Percentiles rank a stretch among this genome's conserved stretches.
These are phyloP conservation scores for Arrhopalites spinosus DNA, from an alignment of 2,888 invertebrate species.

Conservation along the genomic window DNA sequence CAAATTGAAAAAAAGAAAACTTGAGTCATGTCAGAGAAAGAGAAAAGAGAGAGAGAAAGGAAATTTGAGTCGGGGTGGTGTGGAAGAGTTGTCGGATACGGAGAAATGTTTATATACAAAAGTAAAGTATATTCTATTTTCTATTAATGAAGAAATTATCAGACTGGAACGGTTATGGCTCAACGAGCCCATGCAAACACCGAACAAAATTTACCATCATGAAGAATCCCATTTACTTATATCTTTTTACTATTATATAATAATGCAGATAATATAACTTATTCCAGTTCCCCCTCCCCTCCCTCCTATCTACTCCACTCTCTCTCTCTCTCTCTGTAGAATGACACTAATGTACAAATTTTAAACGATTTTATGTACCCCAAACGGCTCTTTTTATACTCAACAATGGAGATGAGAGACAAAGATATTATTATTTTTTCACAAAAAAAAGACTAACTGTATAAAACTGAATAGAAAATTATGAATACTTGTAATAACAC, in stretches of 20 bases:
- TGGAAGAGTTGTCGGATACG: not conserved
- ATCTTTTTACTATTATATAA: not conserved
- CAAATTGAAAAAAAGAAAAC: no score
- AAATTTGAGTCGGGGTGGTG: not conserved
- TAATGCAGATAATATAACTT: not conserved
- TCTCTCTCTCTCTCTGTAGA: not conserved
- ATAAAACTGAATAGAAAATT: no score
- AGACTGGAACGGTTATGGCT: not conserved
- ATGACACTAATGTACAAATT: no score
- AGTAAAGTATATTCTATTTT: not conserved
- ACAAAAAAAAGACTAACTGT: no score
- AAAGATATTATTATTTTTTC: no score
- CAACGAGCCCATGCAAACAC: not conserved
- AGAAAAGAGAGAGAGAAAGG: conserved; percentile 2
- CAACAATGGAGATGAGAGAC: no score
- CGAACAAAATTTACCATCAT: not conserved
- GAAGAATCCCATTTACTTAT: not conserved
- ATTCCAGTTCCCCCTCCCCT: no score
- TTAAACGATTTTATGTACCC: no score
- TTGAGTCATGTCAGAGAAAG: no score
- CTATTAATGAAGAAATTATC: conserved; percentile 7
- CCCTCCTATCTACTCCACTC: not conserved
- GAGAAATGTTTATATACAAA: not conserved
- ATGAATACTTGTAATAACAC: no score
- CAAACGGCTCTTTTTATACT: no score